Base-by-base conservation (phyloP, 2,113 vertebrate species). In the Phrynosoma platyrhinos region DNA sequence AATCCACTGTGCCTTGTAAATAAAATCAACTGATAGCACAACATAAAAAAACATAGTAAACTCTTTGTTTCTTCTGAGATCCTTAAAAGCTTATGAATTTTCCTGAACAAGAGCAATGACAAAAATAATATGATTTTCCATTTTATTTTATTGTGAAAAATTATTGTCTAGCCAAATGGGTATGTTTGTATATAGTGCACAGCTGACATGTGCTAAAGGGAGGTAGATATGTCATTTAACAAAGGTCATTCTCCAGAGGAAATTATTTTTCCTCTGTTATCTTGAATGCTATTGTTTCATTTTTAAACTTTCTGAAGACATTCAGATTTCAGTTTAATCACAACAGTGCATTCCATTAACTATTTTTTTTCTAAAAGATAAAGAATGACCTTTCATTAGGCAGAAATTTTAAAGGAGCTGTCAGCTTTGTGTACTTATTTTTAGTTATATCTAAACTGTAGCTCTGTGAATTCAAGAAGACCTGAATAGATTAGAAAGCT, bases 371-470 rank as follows among this genome's bases (percentile, higher is more conserved):
- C 40, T 42, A 69, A 78, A 8, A 58, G 88, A 95, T 95, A 94
- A 93, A 14, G 82, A 94, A 92, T 94, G 93, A 96, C 91, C 92
- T 97, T 96, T 96, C 91, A 92, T 90, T 89, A 90, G 82, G 83
- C 74, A 93, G 95, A 94, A 94, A 79, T 89, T 92, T 88, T n/a
- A 85, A 78, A 18, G 90, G 40, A 88, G 90, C 83, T 91, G 82
- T 89, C 74, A 83, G 90, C 81, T 93, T 94, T 87, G 87, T 81
- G 79, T 93, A 91, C 93, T 93, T 95, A 72, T 93, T 93, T 95
- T 93, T 82, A 95, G 92, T 91, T 93, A 88, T 84, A 89, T 87
- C 71, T 77, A 87, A 95, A 94, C 82, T 55, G 53, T 82, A 75
- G 4, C 77, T 84, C 82, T 8, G 18, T 36, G 36, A 36, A 36